Evolutionary conservation across 2,113 vertebrate species (phyloP).

Genomic region (Nothoprocta perdicaria): DNA sequence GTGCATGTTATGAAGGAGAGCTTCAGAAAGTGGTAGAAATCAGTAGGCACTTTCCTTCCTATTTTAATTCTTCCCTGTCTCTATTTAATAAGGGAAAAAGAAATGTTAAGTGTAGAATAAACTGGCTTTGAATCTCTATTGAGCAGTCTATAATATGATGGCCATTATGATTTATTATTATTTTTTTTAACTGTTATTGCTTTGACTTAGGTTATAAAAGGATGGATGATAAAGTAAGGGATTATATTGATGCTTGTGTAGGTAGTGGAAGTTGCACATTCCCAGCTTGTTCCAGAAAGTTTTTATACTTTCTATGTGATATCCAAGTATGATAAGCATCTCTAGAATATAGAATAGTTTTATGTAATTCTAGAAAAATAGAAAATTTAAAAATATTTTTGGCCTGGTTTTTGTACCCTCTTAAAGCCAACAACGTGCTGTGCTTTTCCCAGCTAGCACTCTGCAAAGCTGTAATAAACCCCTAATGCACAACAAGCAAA

Average conservation of each 20-base stretch:
- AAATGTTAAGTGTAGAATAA: background rate
- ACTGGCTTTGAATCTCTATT: background rate
- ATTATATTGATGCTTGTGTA: background rate
- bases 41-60: background rate
- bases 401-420: background rate
- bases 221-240: background rate
- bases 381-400: background rate
- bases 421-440: background rate
- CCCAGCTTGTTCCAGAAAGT: background rate
- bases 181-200: background rate
- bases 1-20: rapidly evolving
- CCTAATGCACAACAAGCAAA: background rate
- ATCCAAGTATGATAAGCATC: background rate
- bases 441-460: background rate
- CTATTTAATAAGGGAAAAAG: background rate
- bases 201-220: background rate
- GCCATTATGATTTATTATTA: background rate
- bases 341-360: background rate
- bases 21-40: background rate
- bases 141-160: background rate
- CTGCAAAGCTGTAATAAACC: background rate
- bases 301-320: background rate
- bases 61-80: background rate
- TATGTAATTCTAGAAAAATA: background rate
- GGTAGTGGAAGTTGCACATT: background rate